Evolutionary conservation across 64 coral and sea anemone genomes (phyloP), one percentile per base, ranked within the genome.

Genomic region (Montipora efflorescens): DNA sequence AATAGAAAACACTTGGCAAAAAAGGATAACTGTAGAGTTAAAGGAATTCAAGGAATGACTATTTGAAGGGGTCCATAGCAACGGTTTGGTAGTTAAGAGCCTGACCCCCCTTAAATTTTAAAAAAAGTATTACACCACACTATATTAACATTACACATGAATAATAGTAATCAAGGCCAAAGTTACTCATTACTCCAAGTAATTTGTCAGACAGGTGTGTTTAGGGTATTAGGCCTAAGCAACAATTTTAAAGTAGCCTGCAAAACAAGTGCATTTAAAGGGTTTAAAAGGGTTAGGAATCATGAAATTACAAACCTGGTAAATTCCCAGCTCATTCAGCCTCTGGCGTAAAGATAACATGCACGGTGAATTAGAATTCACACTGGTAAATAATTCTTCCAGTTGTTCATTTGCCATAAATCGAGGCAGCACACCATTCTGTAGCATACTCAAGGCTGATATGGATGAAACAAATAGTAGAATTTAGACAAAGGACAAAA

Each of bases 341-440:
- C 91, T 82, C 64, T 28, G 11, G 19, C 91, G 80, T 49, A 93
- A 71, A 13, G 83, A 52, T n/a, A 66, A 14, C 1, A 93, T 61
- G 47, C 91, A 93, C 1, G 80, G 52, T 11, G 81, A 67, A 86
- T 28, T 28, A 28, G 91, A 28, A 19, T 76, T 59, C 52, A 53
- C 19, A 15, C 81, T 76, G 16, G 59, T 87, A 78, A 93, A 93
- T 25, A 87, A 57, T 18, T 82, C 82, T 46, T 55, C 52, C 44
- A 76, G 47, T 59, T 52, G 46, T 59, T 77, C 80, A 66, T 93
- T 81, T 58, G 74, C 51, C 21, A 93, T 14, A 74, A 93, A 93
- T 14, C 28, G 58, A 12, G 91, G 91, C 48, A 84, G 25, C 20
- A 59, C 85, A 45, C 91, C 91, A 93, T 87, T 93, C 81, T 87